These are phyloP conservation scores for Scaptomyza reducta DNA, from an alignment of 2,888 invertebrate species.

Conservation along the genomic window DNA sequence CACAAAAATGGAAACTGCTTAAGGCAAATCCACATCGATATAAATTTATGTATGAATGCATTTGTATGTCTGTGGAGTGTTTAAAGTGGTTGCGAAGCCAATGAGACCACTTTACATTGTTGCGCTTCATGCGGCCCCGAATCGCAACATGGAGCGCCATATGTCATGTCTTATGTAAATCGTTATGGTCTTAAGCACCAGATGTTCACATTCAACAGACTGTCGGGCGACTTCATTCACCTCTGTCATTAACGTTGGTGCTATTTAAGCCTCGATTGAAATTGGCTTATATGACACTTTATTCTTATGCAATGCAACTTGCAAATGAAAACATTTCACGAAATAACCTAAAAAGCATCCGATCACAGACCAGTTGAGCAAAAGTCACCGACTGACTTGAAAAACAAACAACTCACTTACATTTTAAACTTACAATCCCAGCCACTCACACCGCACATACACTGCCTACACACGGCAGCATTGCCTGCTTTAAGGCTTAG, in stretches of 20 bases:
- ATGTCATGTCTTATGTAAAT: conserved; percentile 50
- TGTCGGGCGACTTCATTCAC: conserved; percentile 10
- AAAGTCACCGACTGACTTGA: conserved; percentile 28
- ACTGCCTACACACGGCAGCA: conserved; percentile 36
- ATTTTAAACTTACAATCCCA: conserved; percentile 4
- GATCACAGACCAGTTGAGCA: too few relatives aligned
- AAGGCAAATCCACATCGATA: conserved; percentile 42
- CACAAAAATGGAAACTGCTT: conserved; percentile 67
- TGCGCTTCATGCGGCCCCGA: conserved; percentile 23
- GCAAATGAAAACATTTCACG: too few relatives aligned
- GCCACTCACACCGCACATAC: too few relatives aligned
- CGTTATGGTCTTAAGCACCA: conserved; percentile 48
- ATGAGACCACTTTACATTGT: conserved; percentile 37
- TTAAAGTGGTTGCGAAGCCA: background rate
- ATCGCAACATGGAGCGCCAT: conserved; percentile 12
- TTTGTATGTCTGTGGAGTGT: background rate
- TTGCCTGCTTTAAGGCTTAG: conserved; percentile 62
- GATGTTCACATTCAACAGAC: conserved; percentile 46
- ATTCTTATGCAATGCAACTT: conserved; percentile 43
- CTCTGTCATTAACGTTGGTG: conserved; percentile 3
- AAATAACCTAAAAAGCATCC: too few relatives aligned
- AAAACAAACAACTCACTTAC: conserved; percentile 19
- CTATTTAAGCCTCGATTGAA: conserved; percentile 17
- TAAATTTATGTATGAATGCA: background rate
- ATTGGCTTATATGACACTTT: conserved; percentile 55